A percentile compares a stretch with the other conserved stretches of the same genome.
These are phyloP conservation scores for Zhuqinia jingwanae DNA, from an alignment of 2,888 invertebrate genomes.

Conservation along the genomic window DNA sequence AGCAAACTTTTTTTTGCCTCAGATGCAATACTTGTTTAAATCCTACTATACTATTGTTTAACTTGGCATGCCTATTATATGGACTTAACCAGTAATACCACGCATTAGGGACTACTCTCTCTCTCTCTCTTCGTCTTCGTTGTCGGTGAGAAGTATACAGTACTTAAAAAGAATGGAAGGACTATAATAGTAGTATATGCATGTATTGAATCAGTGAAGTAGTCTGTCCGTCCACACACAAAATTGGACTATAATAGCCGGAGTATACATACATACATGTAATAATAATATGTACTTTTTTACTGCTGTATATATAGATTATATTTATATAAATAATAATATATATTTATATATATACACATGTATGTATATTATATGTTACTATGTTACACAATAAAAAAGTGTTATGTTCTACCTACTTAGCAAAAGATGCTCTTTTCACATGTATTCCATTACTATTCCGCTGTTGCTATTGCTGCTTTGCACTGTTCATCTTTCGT, in stretches of 20 bases:
- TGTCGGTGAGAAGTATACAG: background rate
- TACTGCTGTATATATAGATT: background rate
- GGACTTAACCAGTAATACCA: slow-evolving; percentile 1
- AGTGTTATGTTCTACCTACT: too few relatives aligned
- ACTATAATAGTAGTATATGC: background rate
- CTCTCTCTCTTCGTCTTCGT: background rate
- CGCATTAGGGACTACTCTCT: background rate
- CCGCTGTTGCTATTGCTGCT: background rate
- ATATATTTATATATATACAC: background rate
- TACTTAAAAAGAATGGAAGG: background rate
- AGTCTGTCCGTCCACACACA: too few relatives aligned
- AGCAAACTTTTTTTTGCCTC: background rate
- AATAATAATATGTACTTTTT: background rate
- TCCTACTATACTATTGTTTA: background rate
- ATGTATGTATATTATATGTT: too few relatives aligned
- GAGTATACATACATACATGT: too few relatives aligned
- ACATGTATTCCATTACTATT: background rate
- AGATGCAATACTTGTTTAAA: background rate
- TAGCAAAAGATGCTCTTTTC: slow-evolving; percentile 33
- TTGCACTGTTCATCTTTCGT: background rate
- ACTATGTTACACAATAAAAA: too few relatives aligned
- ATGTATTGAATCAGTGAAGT: slow-evolving; percentile 3
- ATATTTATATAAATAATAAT: too few relatives aligned
- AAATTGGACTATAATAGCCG: too few relatives aligned
- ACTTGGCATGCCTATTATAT: background rate